Evolutionary conservation across 1,140 invertebrate species (phyloP), one percentile per base, ranked within the genome.

Genomic region (Periplaneta americana): DNA sequence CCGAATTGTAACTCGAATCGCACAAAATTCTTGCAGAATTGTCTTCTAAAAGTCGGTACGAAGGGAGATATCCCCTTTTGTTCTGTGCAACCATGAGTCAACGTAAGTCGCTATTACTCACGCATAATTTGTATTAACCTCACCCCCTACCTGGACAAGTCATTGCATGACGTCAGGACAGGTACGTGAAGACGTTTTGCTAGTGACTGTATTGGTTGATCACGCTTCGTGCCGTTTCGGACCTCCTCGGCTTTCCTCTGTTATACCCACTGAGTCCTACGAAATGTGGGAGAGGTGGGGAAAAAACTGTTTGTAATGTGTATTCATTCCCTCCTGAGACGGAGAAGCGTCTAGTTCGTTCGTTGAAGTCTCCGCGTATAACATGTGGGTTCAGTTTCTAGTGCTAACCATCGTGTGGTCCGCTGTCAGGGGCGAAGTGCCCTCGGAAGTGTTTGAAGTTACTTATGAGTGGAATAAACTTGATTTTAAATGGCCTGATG

Each of bases 381-480:
- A 28, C 22, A 8, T 66, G 48, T 66, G 48, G 22, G 48, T 66
- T 66, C 33, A 36, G 34, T 13, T 78, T 15, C 18, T 78, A 13
- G 34, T 78, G 17, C 13, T 36, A 15, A 35, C 8, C 8, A 22
- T 28, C 8, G 32, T 32, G 10, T 34, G 8, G 33, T 22, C 34
- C 6, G n/a, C n/a, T n/a, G 76, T 36, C 34, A 36, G 8, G 22
- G 33, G 34, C 36, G 6, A 37, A 36, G 76, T 36, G 6, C 76
- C 76, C 0, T 17, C 75, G 32, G 32, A 78, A 31, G 76, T 85
- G 6, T 90, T 90, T 78, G 84, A 85, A n/a, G 89, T 89, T 33
- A 85, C 87, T 9, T 90, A 89, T 81, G 85, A 87, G 74, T 90
- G 88, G 88, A 87, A 87, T 33, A 85, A 86, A 17, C 82, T 89